Conservation (phyloP, 2,797 vertebrate species). For the Amphiprion clarkii region DNA sequence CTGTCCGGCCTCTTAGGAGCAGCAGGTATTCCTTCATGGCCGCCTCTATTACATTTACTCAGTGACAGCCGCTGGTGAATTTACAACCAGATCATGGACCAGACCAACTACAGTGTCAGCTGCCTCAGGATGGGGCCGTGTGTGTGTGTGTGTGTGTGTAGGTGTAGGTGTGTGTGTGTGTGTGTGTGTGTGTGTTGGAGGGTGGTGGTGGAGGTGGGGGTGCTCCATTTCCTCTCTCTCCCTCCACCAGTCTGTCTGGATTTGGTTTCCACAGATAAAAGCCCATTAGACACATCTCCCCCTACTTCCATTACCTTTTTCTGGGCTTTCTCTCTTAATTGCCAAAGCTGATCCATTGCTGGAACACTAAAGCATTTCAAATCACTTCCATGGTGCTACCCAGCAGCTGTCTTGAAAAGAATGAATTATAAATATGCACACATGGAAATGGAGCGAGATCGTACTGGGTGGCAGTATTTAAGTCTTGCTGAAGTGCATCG, state of each 20-base stretch:
- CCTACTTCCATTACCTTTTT: constrained; percentile 86
- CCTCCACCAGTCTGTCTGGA: constrained; percentile 80
- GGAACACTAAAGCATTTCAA: constrained; percentile 82
- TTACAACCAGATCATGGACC: constrained; percentile 79
- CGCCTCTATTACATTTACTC: constrained; percentile 73
- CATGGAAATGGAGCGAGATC: constrained; percentile 46
- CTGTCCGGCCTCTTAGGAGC: constrained; percentile 63
- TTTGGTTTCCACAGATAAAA: constrained; percentile 91
- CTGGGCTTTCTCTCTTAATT: constrained; percentile 83
- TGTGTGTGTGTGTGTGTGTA: constrained; percentile 24
- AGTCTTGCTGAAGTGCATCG: constrained; percentile 28
- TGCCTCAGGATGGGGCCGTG: constrained; percentile 65
- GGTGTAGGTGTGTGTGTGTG: constrained; percentile 1
- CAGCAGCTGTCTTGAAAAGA: constrained; percentile 72
- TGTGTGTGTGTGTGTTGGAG: constrained; percentile 8
- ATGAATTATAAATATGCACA: constrained; percentile 68
- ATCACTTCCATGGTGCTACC: constrained; percentile 77
- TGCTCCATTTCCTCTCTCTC: constrained; percentile 77
- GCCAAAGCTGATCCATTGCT: constrained; percentile 81
- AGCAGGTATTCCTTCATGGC: constrained; percentile 78
- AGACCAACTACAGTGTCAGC: constrained; percentile 80
- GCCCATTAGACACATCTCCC: constrained; percentile 88
- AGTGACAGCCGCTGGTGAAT: constrained; percentile 77
- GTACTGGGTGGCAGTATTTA: constrained; percentile 45
- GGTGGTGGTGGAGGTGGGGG: not conserved